Percentiles rank a stretch among this genome's conserved stretches.
Evolutionary conservation across 2,113 vertebrate genomes (phyloP).

Genomic region (Varanus salvator): DNA sequence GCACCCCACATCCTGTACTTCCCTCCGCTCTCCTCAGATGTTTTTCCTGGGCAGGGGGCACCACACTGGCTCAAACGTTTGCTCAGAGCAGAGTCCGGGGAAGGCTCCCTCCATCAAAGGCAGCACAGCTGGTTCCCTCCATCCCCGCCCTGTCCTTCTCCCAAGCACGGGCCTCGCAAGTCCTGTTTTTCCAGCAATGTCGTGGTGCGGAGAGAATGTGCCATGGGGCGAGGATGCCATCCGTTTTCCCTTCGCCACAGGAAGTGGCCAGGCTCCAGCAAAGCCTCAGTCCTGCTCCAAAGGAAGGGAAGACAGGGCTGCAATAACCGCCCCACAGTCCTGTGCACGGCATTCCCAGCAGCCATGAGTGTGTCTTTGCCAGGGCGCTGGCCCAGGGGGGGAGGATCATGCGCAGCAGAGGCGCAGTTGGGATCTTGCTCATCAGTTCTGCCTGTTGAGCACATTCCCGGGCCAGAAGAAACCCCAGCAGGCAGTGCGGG

Average conservation of each 20-base stretch:
- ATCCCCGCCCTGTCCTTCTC: background rate
- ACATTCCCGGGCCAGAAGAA: slow-evolving; percentile 48
- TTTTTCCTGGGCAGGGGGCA: background rate
- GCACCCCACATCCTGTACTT: too few relatives aligned
- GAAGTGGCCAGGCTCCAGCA: slow-evolving; percentile 43
- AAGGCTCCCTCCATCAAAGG: background rate
- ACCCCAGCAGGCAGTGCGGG: slow-evolving; percentile 67
- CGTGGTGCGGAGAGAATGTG: rapidly evolving
- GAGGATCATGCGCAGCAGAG: slow-evolving; percentile 33
- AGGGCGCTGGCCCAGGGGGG: background rate
- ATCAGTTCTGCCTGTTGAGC: slow-evolving; percentile 74
- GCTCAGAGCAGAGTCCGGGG: background rate
- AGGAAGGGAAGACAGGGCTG: slow-evolving; percentile 8
- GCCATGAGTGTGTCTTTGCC: rapidly evolving
- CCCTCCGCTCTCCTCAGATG: background rate
- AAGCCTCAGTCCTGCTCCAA: slow-evolving; percentile 6
- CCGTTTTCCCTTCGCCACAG: background rate
- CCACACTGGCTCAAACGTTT: background rate
- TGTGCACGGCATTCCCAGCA: background rate
- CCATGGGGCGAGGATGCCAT: rapidly evolving
- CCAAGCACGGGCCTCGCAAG: background rate
- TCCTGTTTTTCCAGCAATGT: rapidly evolving
- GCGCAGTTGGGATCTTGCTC: slow-evolving; percentile 57
- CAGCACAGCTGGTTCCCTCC: too few relatives aligned
- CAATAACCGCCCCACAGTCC: background rate